These are phyloP conservation scores for Andrena trimmerana DNA, from an alignment of 2,888 invertebrate species.

Conservation along the genomic window DNA sequence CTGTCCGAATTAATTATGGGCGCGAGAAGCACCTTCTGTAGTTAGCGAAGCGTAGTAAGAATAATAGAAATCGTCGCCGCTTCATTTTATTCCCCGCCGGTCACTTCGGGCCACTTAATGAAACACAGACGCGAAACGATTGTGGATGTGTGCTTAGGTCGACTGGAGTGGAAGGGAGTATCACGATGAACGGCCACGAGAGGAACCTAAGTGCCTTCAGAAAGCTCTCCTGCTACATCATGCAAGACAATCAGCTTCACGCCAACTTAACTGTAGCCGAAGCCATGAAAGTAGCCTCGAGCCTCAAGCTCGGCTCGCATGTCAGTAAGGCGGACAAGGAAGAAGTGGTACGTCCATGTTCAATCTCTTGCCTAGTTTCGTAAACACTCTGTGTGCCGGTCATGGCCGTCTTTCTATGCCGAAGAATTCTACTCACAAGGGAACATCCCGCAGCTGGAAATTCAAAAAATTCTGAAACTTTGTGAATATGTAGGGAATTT, in stretches of 20 bases:
- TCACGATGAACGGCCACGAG: conserved; percentile 94
- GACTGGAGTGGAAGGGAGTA: conserved; percentile 92
- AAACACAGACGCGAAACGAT: background rate
- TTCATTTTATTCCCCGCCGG: background rate
- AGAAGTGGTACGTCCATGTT: conserved; percentile 90
- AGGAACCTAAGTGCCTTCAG: conserved; percentile 94
- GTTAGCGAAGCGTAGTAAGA: background rate
- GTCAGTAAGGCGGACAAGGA: conserved; percentile 90
- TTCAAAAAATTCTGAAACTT: too few relatives aligned
- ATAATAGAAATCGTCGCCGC: background rate
- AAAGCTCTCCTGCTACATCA: conserved; percentile 97
- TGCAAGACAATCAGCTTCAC: conserved; percentile 97
- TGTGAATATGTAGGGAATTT: too few relatives aligned
- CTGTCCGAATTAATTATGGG: conserved; percentile 6
- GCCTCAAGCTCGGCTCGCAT: conserved; percentile 93
- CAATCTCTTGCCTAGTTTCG: background rate
- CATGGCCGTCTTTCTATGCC: background rate
- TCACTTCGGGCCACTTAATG: background rate
- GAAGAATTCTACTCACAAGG: background rate
- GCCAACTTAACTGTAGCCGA: conserved; percentile 97
- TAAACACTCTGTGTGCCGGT: background rate
- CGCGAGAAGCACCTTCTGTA: background rate
- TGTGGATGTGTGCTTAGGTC: conserved; percentile 86
- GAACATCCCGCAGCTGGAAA: too few relatives aligned
- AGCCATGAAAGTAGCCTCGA: conserved; percentile 97